These are phyloP conservation scores for Oryzias javanicus DNA, from an alignment of 2,113 vertebrate genomes.

Conservation along the genomic window DNA sequence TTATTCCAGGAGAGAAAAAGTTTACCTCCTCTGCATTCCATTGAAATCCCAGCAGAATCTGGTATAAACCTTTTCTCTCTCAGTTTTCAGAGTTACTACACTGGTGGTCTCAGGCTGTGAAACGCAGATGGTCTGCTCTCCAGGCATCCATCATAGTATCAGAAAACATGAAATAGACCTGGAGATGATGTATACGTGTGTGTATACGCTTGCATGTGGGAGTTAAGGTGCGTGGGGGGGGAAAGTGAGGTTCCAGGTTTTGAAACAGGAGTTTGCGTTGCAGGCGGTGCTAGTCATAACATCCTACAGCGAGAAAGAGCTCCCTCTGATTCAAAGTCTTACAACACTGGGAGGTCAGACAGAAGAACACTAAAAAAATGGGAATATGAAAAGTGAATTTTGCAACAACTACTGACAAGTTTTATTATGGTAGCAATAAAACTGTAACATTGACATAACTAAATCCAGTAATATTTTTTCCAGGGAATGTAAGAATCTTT, in stretches of 20 bases:
- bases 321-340: slow-evolving; percentile 9
- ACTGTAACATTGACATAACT: background rate
- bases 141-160: slow-evolving; percentile 31
- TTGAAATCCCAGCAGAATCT: slow-evolving; percentile 15
- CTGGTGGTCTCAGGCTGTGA: slow-evolving; percentile 27
- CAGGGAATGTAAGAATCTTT: no score
- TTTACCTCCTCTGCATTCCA: slow-evolving; percentile 9
- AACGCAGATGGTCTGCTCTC: slow-evolving; percentile 36
- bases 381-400: background rate
- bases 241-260: slow-evolving; percentile 34
- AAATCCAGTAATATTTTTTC: no score
- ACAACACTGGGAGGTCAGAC: slow-evolving; percentile 8
- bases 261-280: slow-evolving; percentile 27
- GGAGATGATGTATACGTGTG: slow-evolving; percentile 19
- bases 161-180: slow-evolving; percentile 39
- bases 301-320: slow-evolving; percentile 40
- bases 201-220: background rate
- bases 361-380: slow-evolving; percentile 2
- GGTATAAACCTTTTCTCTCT: slow-evolving; percentile 6
- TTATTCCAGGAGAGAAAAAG: slow-evolving; percentile 14
- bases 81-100: slow-evolving; percentile 20
- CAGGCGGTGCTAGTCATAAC: slow-evolving; percentile 49
- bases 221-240: background rate
- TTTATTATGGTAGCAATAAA: background rate
- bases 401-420: background rate